Percentiles rank a stretch among this genome's conserved stretches.
Evolutionary conservation across 2,113 vertebrate genomes (phyloP).

Genomic region (Engraulis encrasicolus): DNA sequence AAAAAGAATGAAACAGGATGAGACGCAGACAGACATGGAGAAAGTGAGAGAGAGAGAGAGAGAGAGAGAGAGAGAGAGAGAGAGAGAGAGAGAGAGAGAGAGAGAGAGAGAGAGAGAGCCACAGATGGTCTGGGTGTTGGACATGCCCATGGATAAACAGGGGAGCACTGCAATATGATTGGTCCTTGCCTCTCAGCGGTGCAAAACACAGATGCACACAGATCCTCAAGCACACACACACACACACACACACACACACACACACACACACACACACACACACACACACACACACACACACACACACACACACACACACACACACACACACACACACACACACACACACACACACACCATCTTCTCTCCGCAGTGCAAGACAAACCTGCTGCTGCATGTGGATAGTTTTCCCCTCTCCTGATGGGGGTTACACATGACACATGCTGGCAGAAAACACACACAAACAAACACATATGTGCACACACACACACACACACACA

Average conservation of each 20-base stretch:
- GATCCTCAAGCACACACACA: too few species aligned
- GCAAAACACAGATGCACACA: neutral
- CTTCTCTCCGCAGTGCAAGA: too few species aligned
- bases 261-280: too few species aligned
- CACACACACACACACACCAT: too few species aligned
- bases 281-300: too few species aligned
- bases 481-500: neutral
- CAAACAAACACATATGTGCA: neutral
- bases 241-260: too few species aligned
- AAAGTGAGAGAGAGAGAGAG: neutral
- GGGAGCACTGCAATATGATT: neutral
- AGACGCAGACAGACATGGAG: too few species aligned
- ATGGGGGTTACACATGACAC: neutral
- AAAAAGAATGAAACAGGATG: too few species aligned
- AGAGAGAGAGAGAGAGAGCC: neutral
- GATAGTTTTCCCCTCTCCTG: neutral
- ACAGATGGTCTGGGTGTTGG: neutral
- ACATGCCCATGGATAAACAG: neutral
- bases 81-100: neutral
- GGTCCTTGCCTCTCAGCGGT: neutral
- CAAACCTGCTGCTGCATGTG: slow-evolving; percentile 4
- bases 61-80: neutral
- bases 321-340: too few species aligned
- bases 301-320: too few species aligned
- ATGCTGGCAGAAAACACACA: neutral